Evolutionary conservation across 2,113 vertebrate genomes (phyloP).

Genomic region (Cyanocitta stelleri): DNA sequence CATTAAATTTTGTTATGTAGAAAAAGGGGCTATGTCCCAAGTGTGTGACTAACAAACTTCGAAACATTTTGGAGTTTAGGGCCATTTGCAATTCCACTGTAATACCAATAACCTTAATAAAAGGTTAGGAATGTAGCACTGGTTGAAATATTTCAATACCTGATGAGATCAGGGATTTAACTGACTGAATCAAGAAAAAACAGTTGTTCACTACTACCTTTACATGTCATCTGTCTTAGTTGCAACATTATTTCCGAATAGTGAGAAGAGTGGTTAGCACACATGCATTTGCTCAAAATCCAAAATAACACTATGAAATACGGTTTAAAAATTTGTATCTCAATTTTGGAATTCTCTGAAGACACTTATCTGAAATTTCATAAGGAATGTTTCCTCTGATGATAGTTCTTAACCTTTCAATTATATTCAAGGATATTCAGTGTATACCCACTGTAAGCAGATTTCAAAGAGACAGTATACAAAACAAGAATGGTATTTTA

Average conservation of each 20-base stretch:
- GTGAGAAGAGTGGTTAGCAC: neutral
- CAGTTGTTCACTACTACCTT: neutral
- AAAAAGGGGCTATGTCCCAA: neutral
- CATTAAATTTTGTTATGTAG: neutral
- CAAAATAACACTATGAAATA: neutral
- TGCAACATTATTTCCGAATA: neutral
- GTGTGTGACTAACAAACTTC: neutral
- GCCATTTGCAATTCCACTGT: neutral
- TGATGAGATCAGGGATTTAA: neutral
- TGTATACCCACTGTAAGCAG: neutral
- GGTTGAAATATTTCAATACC: neutral
- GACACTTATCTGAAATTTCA: neutral
- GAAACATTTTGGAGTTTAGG: neutral
- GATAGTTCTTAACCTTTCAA: neutral
- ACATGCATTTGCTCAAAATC: neutral
- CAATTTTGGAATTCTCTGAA: neutral
- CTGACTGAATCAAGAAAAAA: neutral
- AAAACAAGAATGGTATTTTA: neutral
- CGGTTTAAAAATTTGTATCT: neutral
- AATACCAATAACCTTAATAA: neutral
- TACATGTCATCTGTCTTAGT: neutral
- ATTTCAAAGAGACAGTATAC: neutral
- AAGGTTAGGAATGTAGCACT: neutral
- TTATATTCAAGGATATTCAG: neutral
- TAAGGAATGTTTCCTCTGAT: neutral